Evolutionary conservation across 2,797 vertebrate species (phyloP), one percentile per base, ranked within the genome.

Genomic region (Sciaenops ocellatus): DNA sequence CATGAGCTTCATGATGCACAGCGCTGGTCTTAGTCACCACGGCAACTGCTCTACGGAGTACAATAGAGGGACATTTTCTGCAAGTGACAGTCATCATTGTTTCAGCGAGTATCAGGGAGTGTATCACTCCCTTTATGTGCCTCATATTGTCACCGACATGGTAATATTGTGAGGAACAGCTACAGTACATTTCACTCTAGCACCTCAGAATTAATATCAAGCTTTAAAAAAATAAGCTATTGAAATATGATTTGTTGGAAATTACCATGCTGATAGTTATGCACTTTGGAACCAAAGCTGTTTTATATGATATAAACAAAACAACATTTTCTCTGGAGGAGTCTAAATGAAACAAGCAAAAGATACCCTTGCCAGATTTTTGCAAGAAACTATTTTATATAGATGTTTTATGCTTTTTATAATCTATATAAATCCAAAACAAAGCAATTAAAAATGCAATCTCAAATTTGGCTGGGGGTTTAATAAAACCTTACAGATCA

Each of bases 11-110:
- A 87, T 86, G 73, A 88, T 89, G 88, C 86, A 90, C 85, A 85
- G 71, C 79, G 81, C 60, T 38, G 12, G 55, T 83, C 88, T 93
- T 90, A 93, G 92, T 94, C 93, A 93, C 92, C 89, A 86, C 70
- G 59, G 85, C 91, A 94, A 93, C 92, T 93, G 90, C 72, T 92
- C 48, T 46, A 24, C 28, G 54, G 74, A 61, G 67, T 61, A 82
- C 77, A 76, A 66, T 52, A 22, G 70, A 48, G 73, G 61, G 56
- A 64, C 68, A n/a, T 67, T 84, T 34, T 76, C 73, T 74, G 68
- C 42, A 54, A 83, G 61, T 46, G 78, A 48, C 69, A 87, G 59
- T 82, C 81, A 71, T 78, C 54, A 28, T 78, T 76, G 64, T 85
- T 76, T 61, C 73, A 70, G 10, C 41, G 41, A 28, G 66, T 38